Conservation (phyloP, 64 coral and sea anemone genomes). For the Stichodactyla helianthus region DNA sequence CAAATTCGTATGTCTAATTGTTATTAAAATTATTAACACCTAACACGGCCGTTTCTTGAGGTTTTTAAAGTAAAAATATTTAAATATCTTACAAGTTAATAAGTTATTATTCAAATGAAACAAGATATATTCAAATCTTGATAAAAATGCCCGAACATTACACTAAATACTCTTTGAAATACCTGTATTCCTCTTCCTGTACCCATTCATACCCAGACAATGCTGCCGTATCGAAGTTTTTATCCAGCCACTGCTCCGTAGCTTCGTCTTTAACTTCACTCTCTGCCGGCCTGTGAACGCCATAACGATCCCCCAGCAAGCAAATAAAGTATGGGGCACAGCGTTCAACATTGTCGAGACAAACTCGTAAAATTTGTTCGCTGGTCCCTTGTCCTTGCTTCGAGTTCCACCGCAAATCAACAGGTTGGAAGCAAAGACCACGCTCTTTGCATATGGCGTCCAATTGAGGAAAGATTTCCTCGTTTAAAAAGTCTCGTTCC, state of each 20-base stretch:
- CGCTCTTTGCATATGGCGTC: slow-evolving; percentile 66
- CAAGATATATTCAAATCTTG: too few relatives aligned
- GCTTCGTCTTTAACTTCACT: slow-evolving; percentile 37
- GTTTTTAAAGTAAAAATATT: too few relatives aligned
- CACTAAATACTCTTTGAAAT: background rate
- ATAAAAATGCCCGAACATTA: too few relatives aligned
- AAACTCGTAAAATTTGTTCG: slow-evolving; percentile 74
- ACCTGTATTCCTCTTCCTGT: slow-evolving; percentile 87
- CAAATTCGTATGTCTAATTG: too few relatives aligned
- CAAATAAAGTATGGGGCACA: slow-evolving; percentile 97
- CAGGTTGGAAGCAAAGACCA: slow-evolving; percentile 62
- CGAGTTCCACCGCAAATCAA: slow-evolving; percentile 87
- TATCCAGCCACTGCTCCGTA: slow-evolving; percentile 80
- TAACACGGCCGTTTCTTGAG: too few relatives aligned
- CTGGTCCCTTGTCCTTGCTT: slow-evolving; percentile 66
- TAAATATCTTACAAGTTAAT: too few relatives aligned
- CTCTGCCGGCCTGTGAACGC: slow-evolving; percentile 62
- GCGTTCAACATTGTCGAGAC: slow-evolving; percentile 65
- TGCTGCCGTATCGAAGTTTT: slow-evolving; percentile 75
- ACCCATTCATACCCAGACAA: slow-evolving; percentile 83
- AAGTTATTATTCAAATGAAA: too few relatives aligned
- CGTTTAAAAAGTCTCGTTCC: slow-evolving; percentile 71
- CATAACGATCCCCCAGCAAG: slow-evolving; percentile 82
- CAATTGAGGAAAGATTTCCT: slow-evolving; percentile 67
- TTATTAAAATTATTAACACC: too few relatives aligned